These are phyloP conservation scores for Rhinatrema bivittatum DNA, from an alignment of 2,797 vertebrate genomes.

Conservation along the genomic window DNA sequence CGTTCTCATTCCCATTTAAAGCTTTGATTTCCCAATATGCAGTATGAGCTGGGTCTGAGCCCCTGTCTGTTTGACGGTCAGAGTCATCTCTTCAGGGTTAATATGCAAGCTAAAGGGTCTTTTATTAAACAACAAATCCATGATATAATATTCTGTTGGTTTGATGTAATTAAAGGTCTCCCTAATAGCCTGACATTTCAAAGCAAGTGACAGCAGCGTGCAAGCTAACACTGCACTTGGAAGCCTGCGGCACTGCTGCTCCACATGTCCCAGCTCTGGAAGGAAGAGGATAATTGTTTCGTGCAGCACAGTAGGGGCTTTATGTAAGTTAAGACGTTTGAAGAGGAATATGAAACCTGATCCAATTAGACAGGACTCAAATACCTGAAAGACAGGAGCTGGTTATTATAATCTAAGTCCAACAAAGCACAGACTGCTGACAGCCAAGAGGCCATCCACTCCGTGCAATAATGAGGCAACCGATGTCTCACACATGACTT, in stretches of 20 bases:
- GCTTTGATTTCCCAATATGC: too few species aligned
- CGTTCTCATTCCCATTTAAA: too few species aligned
- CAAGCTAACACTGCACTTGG: neutral
- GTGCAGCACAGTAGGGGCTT: constrained; percentile 10
- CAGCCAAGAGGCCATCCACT: constrained; percentile 34
- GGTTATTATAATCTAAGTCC: constrained; percentile 15
- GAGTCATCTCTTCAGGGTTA: too few species aligned
- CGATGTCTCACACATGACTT: constrained; percentile 50
- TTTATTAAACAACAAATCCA: too few species aligned
- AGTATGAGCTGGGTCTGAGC: too few species aligned
- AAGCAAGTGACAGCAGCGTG: neutral
- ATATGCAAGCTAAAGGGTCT: too few species aligned
- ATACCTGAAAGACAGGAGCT: constrained; percentile 14
- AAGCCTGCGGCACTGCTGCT: neutral
- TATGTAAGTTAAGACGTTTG: constrained; percentile 14
- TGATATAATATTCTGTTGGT: too few species aligned
- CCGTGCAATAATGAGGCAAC: constrained; percentile 49
- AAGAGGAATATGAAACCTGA: constrained; percentile 24
- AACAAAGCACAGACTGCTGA: constrained; percentile 28
- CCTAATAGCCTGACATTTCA: constrained; percentile 7
- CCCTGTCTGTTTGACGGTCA: constrained; percentile 51
- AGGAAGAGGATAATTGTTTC: constrained; percentile 1
- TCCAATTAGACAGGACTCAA: constrained; percentile 22
- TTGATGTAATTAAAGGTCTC: constrained; percentile 12
- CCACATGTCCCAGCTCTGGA: neutral